Evolutionary conservation across 64 coral and sea anemone species (phyloP).

Genomic region (Stylophora pistillata): DNA sequence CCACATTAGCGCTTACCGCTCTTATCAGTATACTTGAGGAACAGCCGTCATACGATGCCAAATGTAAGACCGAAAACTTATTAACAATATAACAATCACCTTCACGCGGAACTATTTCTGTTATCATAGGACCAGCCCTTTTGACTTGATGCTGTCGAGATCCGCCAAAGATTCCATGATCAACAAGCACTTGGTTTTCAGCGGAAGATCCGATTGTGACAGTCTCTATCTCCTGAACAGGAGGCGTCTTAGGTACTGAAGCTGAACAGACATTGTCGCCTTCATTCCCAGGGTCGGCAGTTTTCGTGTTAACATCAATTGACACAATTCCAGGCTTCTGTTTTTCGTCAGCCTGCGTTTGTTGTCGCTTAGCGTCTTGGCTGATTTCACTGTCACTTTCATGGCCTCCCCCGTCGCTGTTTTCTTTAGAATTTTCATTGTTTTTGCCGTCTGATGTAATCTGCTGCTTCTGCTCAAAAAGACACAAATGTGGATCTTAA

Average conservation of each 20-base stretch:
- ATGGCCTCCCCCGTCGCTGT: not conserved
- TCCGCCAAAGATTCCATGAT: slow-evolving; percentile 45
- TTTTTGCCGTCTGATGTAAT: not conserved
- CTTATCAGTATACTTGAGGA: too few species aligned
- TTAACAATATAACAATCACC: slow-evolving; percentile 20
- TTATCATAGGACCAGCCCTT: slow-evolving; percentile 41
- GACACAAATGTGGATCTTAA: too few species aligned
- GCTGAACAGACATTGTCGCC: not conserved
- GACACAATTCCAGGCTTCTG: not conserved
- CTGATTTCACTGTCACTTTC: slow-evolving; percentile 9
- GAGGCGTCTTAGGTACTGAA: not conserved
- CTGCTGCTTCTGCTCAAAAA: not conserved
- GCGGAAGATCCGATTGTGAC: not conserved
- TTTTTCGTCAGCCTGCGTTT: too few species aligned
- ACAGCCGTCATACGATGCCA: too few species aligned
- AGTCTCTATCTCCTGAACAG: too few species aligned
- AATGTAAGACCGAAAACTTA: too few species aligned
- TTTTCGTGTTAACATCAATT: not conserved
- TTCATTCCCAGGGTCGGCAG: not conserved
- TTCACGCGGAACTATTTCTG: slow-evolving; percentile 32
- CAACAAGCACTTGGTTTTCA: not conserved
- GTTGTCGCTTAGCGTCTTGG: not conserved
- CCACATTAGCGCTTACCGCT: too few species aligned
- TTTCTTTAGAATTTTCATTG: not conserved
- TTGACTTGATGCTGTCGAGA: not conserved